Evolutionary conservation across 2,888 invertebrate genomes (phyloP).

Genomic region (Morpho deidamia): DNA sequence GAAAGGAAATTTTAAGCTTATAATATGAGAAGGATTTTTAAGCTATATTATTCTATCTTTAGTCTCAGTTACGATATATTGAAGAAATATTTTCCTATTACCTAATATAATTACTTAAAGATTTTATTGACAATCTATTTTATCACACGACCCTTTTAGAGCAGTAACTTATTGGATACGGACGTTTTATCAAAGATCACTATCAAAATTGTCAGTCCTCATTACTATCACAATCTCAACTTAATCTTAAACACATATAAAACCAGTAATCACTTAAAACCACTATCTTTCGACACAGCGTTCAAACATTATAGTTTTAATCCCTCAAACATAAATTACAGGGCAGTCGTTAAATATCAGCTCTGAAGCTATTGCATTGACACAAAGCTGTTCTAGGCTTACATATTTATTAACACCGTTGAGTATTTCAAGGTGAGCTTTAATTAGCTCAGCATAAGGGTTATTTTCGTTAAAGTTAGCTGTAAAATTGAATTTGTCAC

Average conservation of each 20-base stretch:
- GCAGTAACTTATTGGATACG: constrained; percentile 1
- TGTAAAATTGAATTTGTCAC: constrained; percentile 30
- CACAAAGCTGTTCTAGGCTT: constrained; percentile 54
- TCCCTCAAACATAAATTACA: constrained; percentile 64
- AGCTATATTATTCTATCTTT: too few relatives aligned
- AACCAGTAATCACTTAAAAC: constrained; percentile 39
- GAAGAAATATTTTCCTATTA: neutral
- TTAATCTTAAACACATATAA: constrained; percentile 25
- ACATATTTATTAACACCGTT: constrained; percentile 34
- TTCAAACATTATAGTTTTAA: constrained; percentile 59
- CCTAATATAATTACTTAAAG: neutral
- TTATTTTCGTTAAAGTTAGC: constrained; percentile 27
- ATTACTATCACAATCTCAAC: constrained; percentile 24
- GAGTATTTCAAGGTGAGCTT: constrained; percentile 26
- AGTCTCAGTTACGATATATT: too few relatives aligned
- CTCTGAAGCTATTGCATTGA: constrained; percentile 61
- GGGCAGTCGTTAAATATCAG: constrained; percentile 67
- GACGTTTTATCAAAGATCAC: neutral
- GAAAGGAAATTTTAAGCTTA: too few relatives aligned
- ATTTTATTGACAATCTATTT: constrained; percentile 1
- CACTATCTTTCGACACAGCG: constrained; percentile 46
- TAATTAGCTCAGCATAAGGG: constrained; percentile 32
- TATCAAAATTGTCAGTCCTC: constrained; percentile 11
- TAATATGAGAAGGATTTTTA: too few relatives aligned
- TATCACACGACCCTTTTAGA: constrained; percentile 3